Evolutionary conservation across 2,888 invertebrate species (phyloP), one percentile per base, ranked within the genome.

Genomic region (Drosophila affinis): DNA sequence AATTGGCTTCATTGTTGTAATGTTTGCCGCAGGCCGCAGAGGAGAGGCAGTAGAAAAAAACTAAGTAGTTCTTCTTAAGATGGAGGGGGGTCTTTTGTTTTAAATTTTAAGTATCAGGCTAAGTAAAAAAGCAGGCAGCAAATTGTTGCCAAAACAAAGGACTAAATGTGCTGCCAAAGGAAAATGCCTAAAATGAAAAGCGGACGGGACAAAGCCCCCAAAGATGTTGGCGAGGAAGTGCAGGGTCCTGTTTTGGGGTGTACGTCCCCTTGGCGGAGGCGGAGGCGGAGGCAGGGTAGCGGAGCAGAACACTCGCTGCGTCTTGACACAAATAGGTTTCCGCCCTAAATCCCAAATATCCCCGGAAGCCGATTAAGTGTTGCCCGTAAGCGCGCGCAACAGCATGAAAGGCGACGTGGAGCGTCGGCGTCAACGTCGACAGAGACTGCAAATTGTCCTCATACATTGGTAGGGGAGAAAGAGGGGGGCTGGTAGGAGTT

Each of bases 361-460:
- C 79, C 89, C 85, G 78, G 81, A 89, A 89, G 89, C 85, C 85
- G 87, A 88, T 88, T 89, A 89, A 87, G 87, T 87, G 88, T 87
- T 88, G 74, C 79, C 85, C 79, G 76, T 85, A 78, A 84, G 83
- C 83, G 82, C 72, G 79, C 79, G 83, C 83, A 84, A 83, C 82
- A 87, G 83, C 79, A 74, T 84, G 78, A 79, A 87, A 76, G 64
- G 63, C 75, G 60, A 54, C 12, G 12, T 34, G 34, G 12, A 12
- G 1, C 32, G 32, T 10, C 78, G 69, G 48, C 59, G 52, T 44
- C 47, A 32, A 47, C 27, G 39, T 47, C 49, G 63, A 18, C 68
- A 55, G 63, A 48, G 68, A 72, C 79, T 87, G 82, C 78, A 78
- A 84, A 81, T 84, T 76, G 79, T 78, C 65, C 73, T 60, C 72